Conservation (phyloP, 2,113 vertebrate genomes). For the Trogon melanurus region DNA sequence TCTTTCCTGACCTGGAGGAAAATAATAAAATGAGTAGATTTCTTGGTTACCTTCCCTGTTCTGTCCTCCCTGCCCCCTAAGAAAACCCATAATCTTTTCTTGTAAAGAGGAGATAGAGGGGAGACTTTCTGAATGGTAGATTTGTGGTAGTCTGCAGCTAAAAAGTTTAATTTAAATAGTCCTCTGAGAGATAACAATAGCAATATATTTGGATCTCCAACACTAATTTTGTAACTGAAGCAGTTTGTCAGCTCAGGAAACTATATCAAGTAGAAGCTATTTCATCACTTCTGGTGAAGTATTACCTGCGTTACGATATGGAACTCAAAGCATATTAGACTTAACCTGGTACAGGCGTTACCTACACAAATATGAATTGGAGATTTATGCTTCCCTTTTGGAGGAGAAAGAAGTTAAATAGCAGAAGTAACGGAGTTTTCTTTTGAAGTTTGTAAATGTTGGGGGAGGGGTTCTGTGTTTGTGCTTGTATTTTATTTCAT, state of each 20-base stretch:
- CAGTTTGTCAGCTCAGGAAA: neutral
- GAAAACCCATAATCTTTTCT: neutral
- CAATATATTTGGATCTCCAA: neutral
- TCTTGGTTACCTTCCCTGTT: neutral
- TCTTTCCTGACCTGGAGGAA: neutral
- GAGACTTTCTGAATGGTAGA: neutral
- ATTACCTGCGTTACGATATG: neutral
- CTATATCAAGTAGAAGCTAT: neutral
- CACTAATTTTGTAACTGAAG: neutral
- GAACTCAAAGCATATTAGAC: neutral
- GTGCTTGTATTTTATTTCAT: neutral
- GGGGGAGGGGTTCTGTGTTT: neutral
- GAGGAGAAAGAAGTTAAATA: neutral
- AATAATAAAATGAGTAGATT: neutral
- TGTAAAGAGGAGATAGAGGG: neutral
- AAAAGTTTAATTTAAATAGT: neutral
- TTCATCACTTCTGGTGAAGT: neutral
- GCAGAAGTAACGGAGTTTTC: neutral
- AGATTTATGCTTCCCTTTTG: neutral
- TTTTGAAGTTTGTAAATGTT: neutral
- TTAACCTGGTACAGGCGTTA: neutral
- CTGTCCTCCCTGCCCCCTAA: neutral
- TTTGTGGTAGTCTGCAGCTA: neutral
- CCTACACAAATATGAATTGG: neutral
- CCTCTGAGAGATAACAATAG: neutral